A percentile compares a stretch with the other conserved stretches of the same genome.
Evolutionary conservation across 2,888 invertebrate genomes (phyloP).

Genomic region (Cinara cedri): DNA sequence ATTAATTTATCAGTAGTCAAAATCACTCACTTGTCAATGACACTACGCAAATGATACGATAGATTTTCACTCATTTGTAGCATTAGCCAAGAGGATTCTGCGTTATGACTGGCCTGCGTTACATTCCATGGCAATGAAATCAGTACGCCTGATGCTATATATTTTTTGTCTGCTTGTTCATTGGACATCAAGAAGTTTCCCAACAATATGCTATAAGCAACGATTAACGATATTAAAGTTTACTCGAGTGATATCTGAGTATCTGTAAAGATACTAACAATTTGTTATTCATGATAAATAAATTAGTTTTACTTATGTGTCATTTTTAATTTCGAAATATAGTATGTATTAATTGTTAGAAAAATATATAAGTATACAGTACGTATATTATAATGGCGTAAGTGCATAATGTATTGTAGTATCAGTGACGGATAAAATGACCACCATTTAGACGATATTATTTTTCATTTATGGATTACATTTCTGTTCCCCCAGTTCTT

Average conservation of each 20-base stretch:
- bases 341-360: too few relatives aligned
- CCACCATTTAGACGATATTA: neutral
- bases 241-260: neutral
- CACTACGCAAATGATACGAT: slow-evolving; percentile 66
- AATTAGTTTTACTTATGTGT: too few relatives aligned
- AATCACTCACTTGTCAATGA: slow-evolving; percentile 62
- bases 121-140: slow-evolving; percentile 86
- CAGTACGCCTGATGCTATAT: slow-evolving; percentile 71
- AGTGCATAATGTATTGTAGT: too few relatives aligned
- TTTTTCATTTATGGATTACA: too few relatives aligned
- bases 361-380: neutral
- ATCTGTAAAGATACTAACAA: neutral
- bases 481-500: too few relatives aligned
- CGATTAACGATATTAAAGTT: neutral
- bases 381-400: too few relatives aligned
- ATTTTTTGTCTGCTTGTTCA: slow-evolving; percentile 66
- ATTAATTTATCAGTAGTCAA: too few relatives aligned
- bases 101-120: slow-evolving; percentile 71
- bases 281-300: too few relatives aligned
- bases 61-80: slow-evolving; percentile 77
- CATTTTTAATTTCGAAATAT: too few relatives aligned
- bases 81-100: slow-evolving; percentile 77
- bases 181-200: slow-evolving; percentile 78
- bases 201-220: slow-evolving; percentile 66
- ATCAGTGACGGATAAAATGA: neutral